Evolutionary conservation across 2,797 vertebrate species (phyloP).

Genomic region (Enteromius treurensis): DNA sequence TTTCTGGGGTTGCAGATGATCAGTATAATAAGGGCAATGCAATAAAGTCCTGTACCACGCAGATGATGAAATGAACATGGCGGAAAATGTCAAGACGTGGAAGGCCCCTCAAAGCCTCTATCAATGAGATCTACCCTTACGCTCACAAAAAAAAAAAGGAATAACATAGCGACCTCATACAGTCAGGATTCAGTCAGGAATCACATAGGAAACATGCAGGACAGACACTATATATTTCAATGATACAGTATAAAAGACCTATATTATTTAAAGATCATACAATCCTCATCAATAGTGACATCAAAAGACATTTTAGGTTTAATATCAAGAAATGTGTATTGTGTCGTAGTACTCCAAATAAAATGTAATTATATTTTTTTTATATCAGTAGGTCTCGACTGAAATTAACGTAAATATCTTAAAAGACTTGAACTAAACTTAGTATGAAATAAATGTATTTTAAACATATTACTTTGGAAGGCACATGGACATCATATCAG

Average conservation of each 20-base stretch:
- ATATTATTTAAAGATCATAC: not conserved
- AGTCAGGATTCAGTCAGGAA: not conserved
- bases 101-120: conserved; percentile 67
- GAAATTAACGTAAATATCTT: not conserved
- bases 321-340: not conserved
- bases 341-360: not conserved
- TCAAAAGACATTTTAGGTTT: not conserved
- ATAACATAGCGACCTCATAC: not conserved
- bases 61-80: conserved; percentile 66
- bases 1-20: conserved; percentile 23
- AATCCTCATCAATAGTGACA: not conserved
- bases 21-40: conserved; percentile 30
- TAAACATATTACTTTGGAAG: not conserved
- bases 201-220: not conserved
- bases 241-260: not conserved
- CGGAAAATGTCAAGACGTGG: conserved; percentile 75
- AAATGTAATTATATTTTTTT: not conserved
- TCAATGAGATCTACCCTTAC: conserved; percentile 66
- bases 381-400: not conserved
- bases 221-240: not conserved
- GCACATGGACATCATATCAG: not conserved
- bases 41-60: conserved; percentile 29
- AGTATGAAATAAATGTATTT: not conserved
- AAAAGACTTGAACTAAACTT: not conserved
- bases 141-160: not conserved